These are phyloP conservation scores for Furnarius figulus DNA, from an alignment of 2,113 vertebrate genomes.

Conservation along the genomic window DNA sequence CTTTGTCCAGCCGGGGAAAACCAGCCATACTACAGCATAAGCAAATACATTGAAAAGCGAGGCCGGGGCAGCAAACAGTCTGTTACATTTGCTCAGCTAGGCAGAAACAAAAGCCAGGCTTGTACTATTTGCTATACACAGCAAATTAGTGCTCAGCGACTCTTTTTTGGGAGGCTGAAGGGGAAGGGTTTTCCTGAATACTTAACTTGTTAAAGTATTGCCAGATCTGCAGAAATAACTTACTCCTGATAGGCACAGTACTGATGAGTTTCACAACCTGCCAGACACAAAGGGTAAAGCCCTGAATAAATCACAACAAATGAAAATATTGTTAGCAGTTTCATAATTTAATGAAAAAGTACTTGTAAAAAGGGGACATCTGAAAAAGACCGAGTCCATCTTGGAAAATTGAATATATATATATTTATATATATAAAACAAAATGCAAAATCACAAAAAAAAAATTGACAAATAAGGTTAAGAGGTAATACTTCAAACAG, in stretches of 20 bases:
- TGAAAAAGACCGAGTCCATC: constrained; percentile 79
- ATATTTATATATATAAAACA: constrained; percentile 71
- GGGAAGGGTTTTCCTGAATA: constrained; percentile 6
- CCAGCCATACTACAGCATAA: neutral
- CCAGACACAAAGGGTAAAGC: neutral
- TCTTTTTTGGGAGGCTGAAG: neutral
- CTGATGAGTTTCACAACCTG: neutral
- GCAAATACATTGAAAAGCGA: neutral
- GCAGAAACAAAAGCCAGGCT: constrained; percentile 19
- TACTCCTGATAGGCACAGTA: neutral
- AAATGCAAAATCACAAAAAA: constrained; percentile 71
- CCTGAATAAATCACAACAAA: constrained; percentile 72
- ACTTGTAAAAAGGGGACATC: constrained; percentile 83
- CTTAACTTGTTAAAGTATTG: neutral
- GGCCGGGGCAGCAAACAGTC: neutral
- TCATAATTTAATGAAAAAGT: constrained; percentile 89
- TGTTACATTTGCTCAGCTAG: neutral
- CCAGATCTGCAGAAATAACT: constrained; percentile 3
- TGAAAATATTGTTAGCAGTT: constrained; percentile 74
- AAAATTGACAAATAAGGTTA: constrained; percentile 74
- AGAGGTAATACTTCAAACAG: constrained; percentile 83
- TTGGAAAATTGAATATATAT: constrained; percentile 78
- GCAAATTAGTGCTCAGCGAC: neutral
- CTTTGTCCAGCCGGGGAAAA: neutral
- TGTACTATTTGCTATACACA: neutral